Evolutionary conservation across 2,797 vertebrate genomes (phyloP).

Genomic region (Megalops cyprinoides): DNA sequence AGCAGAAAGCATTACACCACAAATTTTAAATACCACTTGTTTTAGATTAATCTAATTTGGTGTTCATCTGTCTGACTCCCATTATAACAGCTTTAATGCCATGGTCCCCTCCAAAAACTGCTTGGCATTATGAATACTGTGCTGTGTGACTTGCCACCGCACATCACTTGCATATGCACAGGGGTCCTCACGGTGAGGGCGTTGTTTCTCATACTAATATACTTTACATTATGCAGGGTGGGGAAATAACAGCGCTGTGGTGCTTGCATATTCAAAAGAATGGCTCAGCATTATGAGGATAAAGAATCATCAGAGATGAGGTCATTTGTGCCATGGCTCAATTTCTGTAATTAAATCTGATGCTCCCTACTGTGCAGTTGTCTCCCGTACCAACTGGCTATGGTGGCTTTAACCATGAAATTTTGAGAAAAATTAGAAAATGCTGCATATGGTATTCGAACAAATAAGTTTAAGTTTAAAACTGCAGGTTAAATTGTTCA

Average conservation of each 20-base stretch:
- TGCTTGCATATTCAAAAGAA: conserved; percentile 9
- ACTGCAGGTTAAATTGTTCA: not conserved
- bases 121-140: conserved; percentile 29
- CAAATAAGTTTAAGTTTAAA: not conserved
- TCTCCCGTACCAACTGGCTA: not conserved
- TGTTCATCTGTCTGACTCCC: conserved; percentile 34
- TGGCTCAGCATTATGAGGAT: not conserved
- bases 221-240: conserved; percentile 13
- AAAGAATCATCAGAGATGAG: not conserved
- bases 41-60: conserved; percentile 38
- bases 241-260: not conserved
- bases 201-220: conserved; percentile 10
- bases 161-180: not conserved
- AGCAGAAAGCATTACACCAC: not conserved
- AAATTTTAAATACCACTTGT: conserved; percentile 1
- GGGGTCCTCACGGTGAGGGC: not conserved
- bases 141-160: not conserved
- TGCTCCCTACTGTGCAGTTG: not conserved
- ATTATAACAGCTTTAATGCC: conserved; percentile 28
- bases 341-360: conserved; percentile 14
- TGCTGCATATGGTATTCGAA: not conserved
- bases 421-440: not conserved
- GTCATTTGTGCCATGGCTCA: conserved; percentile 14
- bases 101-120: not conserved
- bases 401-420: not conserved